Evolutionary conservation across 2,888 invertebrate species (phyloP).

Genomic region (Lycocerus yunnanus): DNA sequence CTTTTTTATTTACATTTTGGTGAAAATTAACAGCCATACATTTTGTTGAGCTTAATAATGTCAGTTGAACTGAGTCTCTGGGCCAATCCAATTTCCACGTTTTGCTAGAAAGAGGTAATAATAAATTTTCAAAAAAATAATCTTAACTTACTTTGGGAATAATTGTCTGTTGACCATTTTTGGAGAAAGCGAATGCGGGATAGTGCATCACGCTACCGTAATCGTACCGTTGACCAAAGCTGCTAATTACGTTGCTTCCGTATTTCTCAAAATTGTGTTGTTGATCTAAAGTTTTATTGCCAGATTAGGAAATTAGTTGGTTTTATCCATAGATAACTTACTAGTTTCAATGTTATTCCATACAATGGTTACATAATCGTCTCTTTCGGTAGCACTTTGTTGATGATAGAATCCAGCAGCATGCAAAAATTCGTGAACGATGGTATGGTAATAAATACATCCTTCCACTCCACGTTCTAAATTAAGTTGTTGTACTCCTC

Average conservation of each 20-base stretch:
- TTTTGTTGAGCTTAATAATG: conserved; percentile 60
- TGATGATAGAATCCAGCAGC: conserved; percentile 83
- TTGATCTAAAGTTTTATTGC: neutral
- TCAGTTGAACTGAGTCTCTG: conserved; percentile 63
- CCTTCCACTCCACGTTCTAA: conserved; percentile 53
- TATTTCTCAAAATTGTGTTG: conserved; percentile 4
- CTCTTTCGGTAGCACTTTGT: conserved; percentile 78
- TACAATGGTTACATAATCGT: conserved; percentile 72
- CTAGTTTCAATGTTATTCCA: conserved; percentile 69
- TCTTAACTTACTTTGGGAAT: conserved; percentile 39
- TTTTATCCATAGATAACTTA: too few relatives aligned
- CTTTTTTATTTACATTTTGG: too few relatives aligned
- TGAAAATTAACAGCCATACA: conserved; percentile 55
- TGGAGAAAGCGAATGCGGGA: conserved; percentile 68
- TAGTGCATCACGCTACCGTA: conserved; percentile 78
- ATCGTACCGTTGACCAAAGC: conserved; percentile 71
- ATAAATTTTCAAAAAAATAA: neutral
- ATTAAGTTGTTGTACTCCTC: conserved; percentile 20
- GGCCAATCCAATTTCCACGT: conserved; percentile 61
- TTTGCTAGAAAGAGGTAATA: conserved; percentile 45
- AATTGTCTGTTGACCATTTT: conserved; percentile 69
- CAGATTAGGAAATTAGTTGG: too few relatives aligned
- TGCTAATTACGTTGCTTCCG: conserved; percentile 60
- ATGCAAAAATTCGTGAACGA: conserved; percentile 79
- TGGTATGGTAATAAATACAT: conserved; percentile 66